Evolutionary conservation across 2,888 invertebrate genomes (phyloP).

Genomic region (Xestoiulus laeticollis): DNA sequence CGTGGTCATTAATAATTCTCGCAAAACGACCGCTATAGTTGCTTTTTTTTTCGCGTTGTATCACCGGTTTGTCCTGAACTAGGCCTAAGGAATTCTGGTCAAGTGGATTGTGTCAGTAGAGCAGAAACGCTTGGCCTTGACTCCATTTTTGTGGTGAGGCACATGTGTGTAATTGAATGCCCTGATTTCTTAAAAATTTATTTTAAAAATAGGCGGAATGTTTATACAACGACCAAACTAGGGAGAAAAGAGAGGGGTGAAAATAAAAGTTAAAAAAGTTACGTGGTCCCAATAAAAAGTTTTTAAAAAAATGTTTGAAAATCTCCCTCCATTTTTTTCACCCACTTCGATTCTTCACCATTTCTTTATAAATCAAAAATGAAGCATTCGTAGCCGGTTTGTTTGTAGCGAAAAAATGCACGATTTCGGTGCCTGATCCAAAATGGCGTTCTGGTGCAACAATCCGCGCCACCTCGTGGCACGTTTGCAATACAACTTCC

Average conservation of each 20-base stretch:
- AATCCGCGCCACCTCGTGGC: neutral
- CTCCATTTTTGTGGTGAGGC: conserved; percentile 45
- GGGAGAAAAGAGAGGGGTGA: neutral
- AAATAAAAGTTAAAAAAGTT: neutral
- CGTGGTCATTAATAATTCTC: neutral
- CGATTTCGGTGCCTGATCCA: too few relatives aligned
- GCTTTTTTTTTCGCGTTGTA: neutral
- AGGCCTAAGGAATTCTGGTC: conserved; percentile 47
- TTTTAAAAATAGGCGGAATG: conserved; percentile 19
- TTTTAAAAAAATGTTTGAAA: neutral
- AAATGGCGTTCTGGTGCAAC: too few relatives aligned
- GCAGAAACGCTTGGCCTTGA: conserved; percentile 49
- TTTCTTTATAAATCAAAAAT: neutral
- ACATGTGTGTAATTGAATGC: conserved; percentile 26
- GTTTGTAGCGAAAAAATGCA: too few relatives aligned
- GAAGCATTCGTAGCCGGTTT: too few relatives aligned
- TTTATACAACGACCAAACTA: neutral
- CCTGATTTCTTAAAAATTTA: conserved; percentile 3
- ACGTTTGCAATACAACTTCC: neutral
- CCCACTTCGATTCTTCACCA: neutral
- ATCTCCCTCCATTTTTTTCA: neutral
- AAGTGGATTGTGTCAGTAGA: conserved; percentile 52
- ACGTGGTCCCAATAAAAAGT: neutral
- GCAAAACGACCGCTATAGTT: neutral
- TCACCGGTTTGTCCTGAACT: conserved; percentile 18